Evolutionary conservation across 2,797 vertebrate genomes (phyloP), one percentile per base, ranked within the genome.

Genomic region (Halcyon leucocephala): DNA sequence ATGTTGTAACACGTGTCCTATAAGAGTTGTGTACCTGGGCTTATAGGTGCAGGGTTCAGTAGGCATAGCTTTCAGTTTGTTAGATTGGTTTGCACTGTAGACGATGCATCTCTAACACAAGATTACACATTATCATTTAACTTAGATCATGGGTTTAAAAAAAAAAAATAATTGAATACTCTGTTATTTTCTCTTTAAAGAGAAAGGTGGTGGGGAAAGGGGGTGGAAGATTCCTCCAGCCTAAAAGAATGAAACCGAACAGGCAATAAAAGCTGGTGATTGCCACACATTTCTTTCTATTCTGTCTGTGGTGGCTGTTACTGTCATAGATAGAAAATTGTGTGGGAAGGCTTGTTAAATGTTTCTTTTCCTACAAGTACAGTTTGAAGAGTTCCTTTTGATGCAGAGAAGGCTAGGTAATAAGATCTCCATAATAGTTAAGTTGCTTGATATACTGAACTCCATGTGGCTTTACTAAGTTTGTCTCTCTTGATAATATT

Each of bases 341-440:
- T 21, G 5, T 86, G 52, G 72, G 37, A 65, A 74, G 6, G 21
- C 41, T 90, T 61, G 21, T 89, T 86, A 86, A 70, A 46, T 92
- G 37, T 86, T 90, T 78, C 21, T 60, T 8, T 77, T 81, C 70
- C 72, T n/a, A 46, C 7, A 51, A 90, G 55, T 76, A 62, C 18
- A 22, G 78, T 93, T 96, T 82, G 89, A 9, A 79, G 7, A 79
- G 66, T 87, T 93, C 39, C 37, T 82, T 96, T 91, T 95, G 83
- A 78, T 93, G 71, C 41, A 64, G 61, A 74, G 46, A 39, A 42
- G 64, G 33, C 13, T 46, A 62, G 41, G 42, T 82, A 51, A 42
- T 69, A 72, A 93, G 5, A 70, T 82, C 29, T 86, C 14, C 57
- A 3, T 67, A 48, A 29, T 17, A 51, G 26, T 80, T 88, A 93